A percentile compares a stretch with the other conserved stretches of the same genome.
Conservation (phyloP, 2,797 vertebrate genomes). For the Todus mexicanus region DNA sequence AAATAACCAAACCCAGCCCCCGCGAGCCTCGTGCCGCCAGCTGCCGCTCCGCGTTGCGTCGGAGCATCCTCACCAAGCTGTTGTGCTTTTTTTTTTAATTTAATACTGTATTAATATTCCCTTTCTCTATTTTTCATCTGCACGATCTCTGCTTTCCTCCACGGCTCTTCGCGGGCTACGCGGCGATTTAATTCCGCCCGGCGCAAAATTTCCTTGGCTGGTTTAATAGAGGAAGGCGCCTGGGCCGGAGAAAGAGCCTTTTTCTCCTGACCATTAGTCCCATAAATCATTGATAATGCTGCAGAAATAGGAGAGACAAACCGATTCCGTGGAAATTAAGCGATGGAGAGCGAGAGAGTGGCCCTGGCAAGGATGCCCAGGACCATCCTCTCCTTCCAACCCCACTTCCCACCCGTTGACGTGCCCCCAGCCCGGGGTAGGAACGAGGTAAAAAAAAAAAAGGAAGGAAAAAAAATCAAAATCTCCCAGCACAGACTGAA, state of each 20-base stretch:
- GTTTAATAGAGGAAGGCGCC: background rate
- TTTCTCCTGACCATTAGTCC: background rate
- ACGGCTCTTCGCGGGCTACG: background rate
- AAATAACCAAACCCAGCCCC: background rate
- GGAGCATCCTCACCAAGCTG: background rate
- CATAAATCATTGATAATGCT: background rate
- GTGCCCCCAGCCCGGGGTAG: background rate
- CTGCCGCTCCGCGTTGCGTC: background rate
- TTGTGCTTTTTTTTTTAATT: background rate
- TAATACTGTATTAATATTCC: background rate
- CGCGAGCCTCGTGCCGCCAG: background rate
- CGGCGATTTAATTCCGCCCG: background rate
- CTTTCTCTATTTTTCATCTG: background rate
- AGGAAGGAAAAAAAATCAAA: background rate
- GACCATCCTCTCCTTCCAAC: background rate
- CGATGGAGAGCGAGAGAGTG: background rate
- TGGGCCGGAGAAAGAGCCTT: background rate
- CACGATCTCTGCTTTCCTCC: background rate
- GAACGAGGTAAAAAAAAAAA: background rate
- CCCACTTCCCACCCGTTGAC: fast-evolving
- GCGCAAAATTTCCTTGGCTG: background rate
- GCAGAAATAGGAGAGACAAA: background rate
- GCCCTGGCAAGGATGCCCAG: no score
- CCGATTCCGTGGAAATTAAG: background rate
- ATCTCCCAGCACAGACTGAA: background rate